Conservation (phyloP, 2,888 invertebrate species). For the Flabesymbios commensalis region DNA sequence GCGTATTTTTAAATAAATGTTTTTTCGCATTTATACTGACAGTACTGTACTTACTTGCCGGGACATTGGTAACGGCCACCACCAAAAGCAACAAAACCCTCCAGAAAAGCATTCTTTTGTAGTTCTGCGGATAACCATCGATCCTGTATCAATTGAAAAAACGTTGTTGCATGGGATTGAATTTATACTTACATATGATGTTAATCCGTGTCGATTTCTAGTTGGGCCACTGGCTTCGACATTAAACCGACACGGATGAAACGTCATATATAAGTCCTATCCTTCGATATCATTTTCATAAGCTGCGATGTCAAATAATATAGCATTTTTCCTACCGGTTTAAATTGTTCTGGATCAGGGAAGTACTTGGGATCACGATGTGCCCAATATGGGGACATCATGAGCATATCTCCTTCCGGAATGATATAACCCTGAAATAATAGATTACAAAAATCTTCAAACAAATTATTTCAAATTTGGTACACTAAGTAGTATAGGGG, state of each 20-base stretch:
- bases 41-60: slow-evolving; percentile 49
- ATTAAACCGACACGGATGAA: too few species aligned
- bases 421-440: slow-evolving; percentile 42
- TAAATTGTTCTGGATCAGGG: slow-evolving; percentile 44
- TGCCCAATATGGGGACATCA: slow-evolving; percentile 54
- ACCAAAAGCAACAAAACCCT: slow-evolving; percentile 55
- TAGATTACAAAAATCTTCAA: neutral
- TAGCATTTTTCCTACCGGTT: slow-evolving; percentile 52
- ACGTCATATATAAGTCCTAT: too few species aligned
- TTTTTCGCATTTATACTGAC: too few species aligned
- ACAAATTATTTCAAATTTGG: neutral
- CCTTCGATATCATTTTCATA: too few species aligned
- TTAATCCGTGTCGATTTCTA: too few species aligned
- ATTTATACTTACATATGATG: too few species aligned
- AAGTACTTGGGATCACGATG: slow-evolving; percentile 46
- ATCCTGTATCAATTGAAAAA: slow-evolving; percentile 41
- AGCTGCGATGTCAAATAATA: too few species aligned
- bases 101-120: slow-evolving; percentile 42
- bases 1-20: too few species aligned
- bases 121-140: slow-evolving; percentile 41
- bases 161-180: too few species aligned
- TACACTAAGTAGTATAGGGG: neutral
- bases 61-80: slow-evolving; percentile 56
- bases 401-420: slow-evolving; percentile 46
- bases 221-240: too few species aligned